These are phyloP conservation scores for Aphodius granarius DNA, from an alignment of 2,888 invertebrate species.

Conservation along the genomic window DNA sequence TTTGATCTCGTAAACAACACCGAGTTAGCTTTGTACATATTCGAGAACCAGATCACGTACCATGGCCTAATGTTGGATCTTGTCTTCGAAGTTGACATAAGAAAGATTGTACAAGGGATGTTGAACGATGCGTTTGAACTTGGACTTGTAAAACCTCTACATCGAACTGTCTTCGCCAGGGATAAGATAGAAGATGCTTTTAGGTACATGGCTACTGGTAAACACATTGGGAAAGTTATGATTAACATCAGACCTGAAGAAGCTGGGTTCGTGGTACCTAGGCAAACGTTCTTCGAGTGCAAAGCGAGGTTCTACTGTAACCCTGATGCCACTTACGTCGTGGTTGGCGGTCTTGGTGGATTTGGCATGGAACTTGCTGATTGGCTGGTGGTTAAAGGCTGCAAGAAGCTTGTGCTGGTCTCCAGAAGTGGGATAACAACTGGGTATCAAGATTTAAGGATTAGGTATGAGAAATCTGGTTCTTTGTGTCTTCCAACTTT, in stretches of 20 bases:
- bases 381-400: constrained; percentile 84
- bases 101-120: constrained; percentile 50
- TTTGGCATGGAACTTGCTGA: constrained; percentile 88
- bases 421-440: constrained; percentile 78
- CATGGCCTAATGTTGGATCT: constrained; percentile 76
- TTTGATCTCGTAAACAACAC: constrained; percentile 74
- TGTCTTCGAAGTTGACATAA: constrained; percentile 58
- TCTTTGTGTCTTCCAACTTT: no score
- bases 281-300: neutral
- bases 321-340: constrained; percentile 45
- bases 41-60: constrained; percentile 73
- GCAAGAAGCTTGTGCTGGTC: constrained; percentile 74
- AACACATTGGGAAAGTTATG: constrained; percentile 79
- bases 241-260: constrained; percentile 48
- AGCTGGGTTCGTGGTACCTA: constrained; percentile 33
- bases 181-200: constrained; percentile 73
- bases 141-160: constrained; percentile 71
- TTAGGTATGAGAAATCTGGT: neutral
- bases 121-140: constrained; percentile 56
- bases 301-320: constrained; percentile 54
- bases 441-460: constrained; percentile 78
- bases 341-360: constrained; percentile 85
- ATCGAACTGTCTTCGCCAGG: constrained; percentile 63
- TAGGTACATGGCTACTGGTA: constrained; percentile 64
- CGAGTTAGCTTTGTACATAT: constrained; percentile 64